phyloP scores from a whole-genome alignment of 2,888 invertebrate species.

The Eupithecia centaureata region DNA sequence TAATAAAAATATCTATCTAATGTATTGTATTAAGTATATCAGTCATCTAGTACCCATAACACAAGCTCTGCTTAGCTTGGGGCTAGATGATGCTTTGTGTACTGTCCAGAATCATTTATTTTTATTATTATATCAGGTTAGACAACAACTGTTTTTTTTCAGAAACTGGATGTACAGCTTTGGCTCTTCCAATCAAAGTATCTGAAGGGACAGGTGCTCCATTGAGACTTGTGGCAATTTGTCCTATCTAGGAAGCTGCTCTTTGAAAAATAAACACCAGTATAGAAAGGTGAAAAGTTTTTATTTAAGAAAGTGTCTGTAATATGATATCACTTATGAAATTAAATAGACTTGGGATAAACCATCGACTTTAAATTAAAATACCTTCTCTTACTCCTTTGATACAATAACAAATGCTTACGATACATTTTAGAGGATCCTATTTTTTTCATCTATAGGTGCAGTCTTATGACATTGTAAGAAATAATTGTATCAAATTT shows the following conservation, averaged over 20 bases:
- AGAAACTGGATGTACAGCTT: constrained; percentile 78
- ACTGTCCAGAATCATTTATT: too few relatives aligned
- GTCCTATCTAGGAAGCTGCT: constrained; percentile 55
- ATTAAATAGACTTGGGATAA: background rate
- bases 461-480: too few relatives aligned
- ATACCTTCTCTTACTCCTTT: constrained; percentile 2
- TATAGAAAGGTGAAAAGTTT: background rate
- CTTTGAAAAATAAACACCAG: constrained; percentile 1
- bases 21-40: too few relatives aligned
- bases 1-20: too few relatives aligned
- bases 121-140: background rate
- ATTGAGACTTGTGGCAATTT: constrained; percentile 82
- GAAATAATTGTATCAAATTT: too few relatives aligned
- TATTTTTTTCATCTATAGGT: background rate
- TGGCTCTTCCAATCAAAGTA: constrained; percentile 87
- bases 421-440: background rate
- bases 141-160: constrained; percentile 45
- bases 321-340: background rate
- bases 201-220: constrained; percentile 86
- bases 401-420: background rate
- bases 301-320: constrained; percentile 30
- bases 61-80: too few relatives aligned
- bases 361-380: constrained; percentile 22
- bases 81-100: too few relatives aligned
- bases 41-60: too few relatives aligned